Conservation (phyloP, 2,113 vertebrate species). For the Brachyistius frenatus region DNA sequence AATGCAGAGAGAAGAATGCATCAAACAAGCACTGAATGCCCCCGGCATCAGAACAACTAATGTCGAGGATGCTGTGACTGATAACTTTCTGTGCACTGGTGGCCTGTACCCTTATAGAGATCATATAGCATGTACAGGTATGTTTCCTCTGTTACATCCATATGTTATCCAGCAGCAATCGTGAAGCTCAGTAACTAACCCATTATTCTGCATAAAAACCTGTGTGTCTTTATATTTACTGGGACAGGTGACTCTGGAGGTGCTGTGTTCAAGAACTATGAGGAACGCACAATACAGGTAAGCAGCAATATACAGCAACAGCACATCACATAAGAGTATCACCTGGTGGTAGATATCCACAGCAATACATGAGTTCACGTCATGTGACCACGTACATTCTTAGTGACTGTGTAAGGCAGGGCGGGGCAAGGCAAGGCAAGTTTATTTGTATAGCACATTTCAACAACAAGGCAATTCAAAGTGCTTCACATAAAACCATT, state of each 20-base stretch:
- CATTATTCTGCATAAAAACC: background rate
- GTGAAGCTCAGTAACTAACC: background rate
- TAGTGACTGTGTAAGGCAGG: background rate
- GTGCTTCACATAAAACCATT: no score
- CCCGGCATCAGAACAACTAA: conserved; percentile 23
- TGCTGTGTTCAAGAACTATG: conserved; percentile 74
- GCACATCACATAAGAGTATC: background rate
- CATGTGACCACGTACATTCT: background rate
- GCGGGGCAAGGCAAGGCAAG: no score
- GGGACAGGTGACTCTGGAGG: conserved; percentile 82
- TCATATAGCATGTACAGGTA: conserved; percentile 79
- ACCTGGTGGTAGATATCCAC: no score
- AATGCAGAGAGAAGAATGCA: conserved; percentile 74
- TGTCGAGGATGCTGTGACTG: conserved; percentile 64
- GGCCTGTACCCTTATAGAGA: conserved; percentile 35
- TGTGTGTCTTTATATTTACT: conserved; percentile 18
- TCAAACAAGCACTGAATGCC: conserved; percentile 61
- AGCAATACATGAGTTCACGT: background rate
- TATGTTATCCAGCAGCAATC: background rate
- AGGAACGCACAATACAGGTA: conserved; percentile 77
- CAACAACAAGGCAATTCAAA: no score
- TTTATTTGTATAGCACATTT: no score
- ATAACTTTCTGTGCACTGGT: conserved; percentile 83
- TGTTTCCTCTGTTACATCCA: background rate
- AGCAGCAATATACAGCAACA: background rate